Evolutionary conservation across 2,797 vertebrate genomes (phyloP).

Genomic region (Anolis apletophallus): DNA sequence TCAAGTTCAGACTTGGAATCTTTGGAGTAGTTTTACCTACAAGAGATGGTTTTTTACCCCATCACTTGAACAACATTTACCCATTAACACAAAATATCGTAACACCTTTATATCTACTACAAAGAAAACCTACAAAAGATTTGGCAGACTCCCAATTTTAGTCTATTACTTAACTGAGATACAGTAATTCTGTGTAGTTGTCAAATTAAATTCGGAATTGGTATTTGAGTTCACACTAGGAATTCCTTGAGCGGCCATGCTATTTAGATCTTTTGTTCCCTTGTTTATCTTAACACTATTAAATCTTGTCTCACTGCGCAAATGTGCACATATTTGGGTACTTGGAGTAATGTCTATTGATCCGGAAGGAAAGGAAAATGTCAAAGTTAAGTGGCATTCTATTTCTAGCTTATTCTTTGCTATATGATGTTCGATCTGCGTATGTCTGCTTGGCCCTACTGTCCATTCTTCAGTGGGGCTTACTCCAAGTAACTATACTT

Average conservation of each 20-base stretch:
- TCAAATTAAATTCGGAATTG: constrained; percentile 7
- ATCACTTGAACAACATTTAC: neutral
- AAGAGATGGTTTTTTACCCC: neutral
- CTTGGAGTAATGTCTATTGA: neutral
- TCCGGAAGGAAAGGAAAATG: neutral
- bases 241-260: neutral
- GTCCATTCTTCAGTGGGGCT: neutral
- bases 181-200: neutral
- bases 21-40: neutral
- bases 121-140: no score
- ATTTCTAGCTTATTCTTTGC: neutral
- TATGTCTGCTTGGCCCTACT: neutral
- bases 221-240: neutral
- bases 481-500: neutral
- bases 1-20: neutral
- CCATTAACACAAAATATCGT: neutral
- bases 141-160: constrained; percentile 15
- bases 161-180: neutral
- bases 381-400: neutral
- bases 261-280: neutral
- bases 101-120: neutral
- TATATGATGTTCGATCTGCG: neutral
- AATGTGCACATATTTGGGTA: neutral
- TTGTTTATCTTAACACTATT: neutral
- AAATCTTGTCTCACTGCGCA: neutral